Evolutionary conservation across 2,113 vertebrate species (phyloP).

Genomic region (Nyctereutes procyonoides): DNA sequence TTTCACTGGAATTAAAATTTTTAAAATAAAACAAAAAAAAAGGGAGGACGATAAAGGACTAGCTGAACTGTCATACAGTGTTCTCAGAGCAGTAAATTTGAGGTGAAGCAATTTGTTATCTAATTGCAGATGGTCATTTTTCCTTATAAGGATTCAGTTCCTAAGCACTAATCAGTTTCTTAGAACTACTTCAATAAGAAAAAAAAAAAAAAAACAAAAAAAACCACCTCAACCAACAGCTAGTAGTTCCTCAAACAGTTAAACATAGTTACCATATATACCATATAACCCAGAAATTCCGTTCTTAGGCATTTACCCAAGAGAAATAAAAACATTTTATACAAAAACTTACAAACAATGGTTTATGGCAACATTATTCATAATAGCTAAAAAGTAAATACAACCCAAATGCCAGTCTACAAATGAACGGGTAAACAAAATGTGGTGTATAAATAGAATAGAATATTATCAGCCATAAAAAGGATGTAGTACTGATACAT

Average conservation of each 20-base stretch:
- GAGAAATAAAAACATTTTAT: conserved; percentile 20
- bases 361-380: neutral
- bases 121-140: neutral
- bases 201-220: neutral
- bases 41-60: neutral
- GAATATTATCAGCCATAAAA: neutral
- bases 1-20: neutral
- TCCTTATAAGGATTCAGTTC: neutral
- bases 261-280: neutral
- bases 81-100: neutral
- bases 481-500: neutral
- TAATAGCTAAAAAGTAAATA: neutral
- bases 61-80: neutral
- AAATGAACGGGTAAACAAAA: neutral
- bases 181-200: conserved; percentile 9
- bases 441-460: neutral
- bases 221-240: neutral
- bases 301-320: neutral
- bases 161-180: conserved; percentile 15
- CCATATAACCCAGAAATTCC: neutral
- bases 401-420: neutral
- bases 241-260: conserved; percentile 14
- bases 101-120: neutral
- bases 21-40: neutral
- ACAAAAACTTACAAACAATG: conserved; percentile 22